Evolutionary conservation across 2,113 vertebrate species (phyloP), one percentile per base, ranked within the genome.

Genomic region (Antigone vipio): DNA sequence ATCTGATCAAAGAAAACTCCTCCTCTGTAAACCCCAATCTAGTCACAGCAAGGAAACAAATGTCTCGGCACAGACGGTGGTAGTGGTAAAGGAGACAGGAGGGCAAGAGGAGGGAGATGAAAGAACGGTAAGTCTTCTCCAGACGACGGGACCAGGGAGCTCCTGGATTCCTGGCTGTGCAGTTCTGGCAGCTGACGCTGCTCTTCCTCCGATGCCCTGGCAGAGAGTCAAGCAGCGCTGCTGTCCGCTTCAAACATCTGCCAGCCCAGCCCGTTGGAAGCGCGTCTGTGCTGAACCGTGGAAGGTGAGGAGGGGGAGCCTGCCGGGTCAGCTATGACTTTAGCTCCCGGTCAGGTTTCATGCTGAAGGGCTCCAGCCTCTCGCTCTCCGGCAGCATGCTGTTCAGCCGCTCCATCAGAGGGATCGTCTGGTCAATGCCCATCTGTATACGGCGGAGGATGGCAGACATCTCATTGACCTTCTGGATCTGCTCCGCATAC

Each of bases 391-490:
- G 99, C 97, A 99, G 98, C 98, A 99, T 96, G 98, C 98, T 98
- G 97, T 99, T 99, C 67, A 99, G 98, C 50, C 99, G 97, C 97
- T 99, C 99, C 99, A 99, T 98, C 96, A 99, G 98, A 0, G 99
- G 99, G 67, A 99, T 91, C 0, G 99, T 99, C 98, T 99, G 99
- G 97, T 99, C 99, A 1, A 99, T 99, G 97, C 99, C 99, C 99
- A 99, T 99, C 98, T 99, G 99, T 55, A 99, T 99, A 29, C 99
- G 99, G 19, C 99, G 98, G 45, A 99, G 98, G 97, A 99, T 99
- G 98, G 99, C 99, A 3, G 99, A 99, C 99, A 99, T 99, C 98
- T 99, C 99, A 1, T 99, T 99, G 92, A 99, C 99, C 92, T 99
- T 99, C 98, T 99, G 99, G 98, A 99, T 99, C 98, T 99, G 99